Evolutionary conservation across 2,113 vertebrate genomes (phyloP).

Genomic region (Daubentonia madagascariensis): DNA sequence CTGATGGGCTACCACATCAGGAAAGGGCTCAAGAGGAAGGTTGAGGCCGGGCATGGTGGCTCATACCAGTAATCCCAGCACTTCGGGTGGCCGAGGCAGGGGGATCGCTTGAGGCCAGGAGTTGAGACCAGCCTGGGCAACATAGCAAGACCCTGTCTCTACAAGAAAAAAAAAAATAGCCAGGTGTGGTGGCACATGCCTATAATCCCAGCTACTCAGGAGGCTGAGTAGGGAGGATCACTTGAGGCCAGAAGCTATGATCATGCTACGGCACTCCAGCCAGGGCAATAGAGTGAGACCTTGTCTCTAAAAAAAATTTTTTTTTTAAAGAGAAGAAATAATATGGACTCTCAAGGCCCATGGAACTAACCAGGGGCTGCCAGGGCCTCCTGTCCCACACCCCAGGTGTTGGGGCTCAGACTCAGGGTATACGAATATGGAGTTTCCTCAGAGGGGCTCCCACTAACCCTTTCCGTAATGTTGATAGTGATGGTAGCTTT

Average conservation of each 20-base stretch:
- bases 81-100: no score
- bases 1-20: slow-evolving; percentile 62
- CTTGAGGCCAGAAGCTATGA: not conserved
- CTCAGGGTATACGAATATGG: not conserved
- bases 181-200: no score
- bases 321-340: not conserved
- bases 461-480: not conserved
- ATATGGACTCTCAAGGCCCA: slow-evolving; percentile 6
- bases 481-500: not conserved
- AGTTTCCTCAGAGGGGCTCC: not conserved
- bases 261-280: no score
- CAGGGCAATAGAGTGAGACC: no score
- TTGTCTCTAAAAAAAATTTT: no score
- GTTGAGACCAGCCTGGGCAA: no score
- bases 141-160: no score
- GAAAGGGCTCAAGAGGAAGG: slow-evolving; percentile 70
- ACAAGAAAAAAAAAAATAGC: no score
- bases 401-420: not conserved
- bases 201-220: no score
- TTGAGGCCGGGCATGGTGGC: not conserved
- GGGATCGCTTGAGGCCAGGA: no score
- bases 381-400: not conserved
- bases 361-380: not conserved
- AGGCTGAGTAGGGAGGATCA: not conserved
- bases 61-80: no score